Base-by-base conservation (phyloP, 2,888 invertebrate species). In the Chouioia cunea region DNA sequence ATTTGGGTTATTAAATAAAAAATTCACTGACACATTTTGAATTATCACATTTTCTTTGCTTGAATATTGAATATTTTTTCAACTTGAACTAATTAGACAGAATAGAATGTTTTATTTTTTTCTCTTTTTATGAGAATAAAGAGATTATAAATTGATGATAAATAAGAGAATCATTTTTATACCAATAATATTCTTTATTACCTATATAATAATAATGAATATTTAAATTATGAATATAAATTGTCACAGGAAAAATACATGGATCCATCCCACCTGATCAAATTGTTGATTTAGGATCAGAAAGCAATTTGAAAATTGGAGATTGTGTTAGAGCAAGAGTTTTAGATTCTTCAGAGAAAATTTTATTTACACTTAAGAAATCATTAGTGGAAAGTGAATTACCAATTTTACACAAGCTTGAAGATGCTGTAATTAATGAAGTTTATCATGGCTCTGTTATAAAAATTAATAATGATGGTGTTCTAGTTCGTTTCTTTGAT, bases 331-430 rank as follows among this genome's bases (percentile, higher is more conserved):
- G 86, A 1, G 92, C 88, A 0, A 88, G 91, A 2, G 91, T 93
- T 4, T 82, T 92, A 44, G 82, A 83, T 0, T 86, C 81, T 0
- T 87, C 84, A 18, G 87, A 87, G 23, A 86, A 86, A 3, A 83
- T 91, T 1, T 82, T 89, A 62, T 86, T 93, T 20, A 93, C 93
- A 0, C 84, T 92, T 78, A 93, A 93, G 77, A 88, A 88, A 2
- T 89, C 90, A 2, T 88, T 93, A 12, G 82, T 94, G 71, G 82
- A 88, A 0, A 88, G 88, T 0, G 86, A 88, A 0, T 79, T 88
- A 1, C 87, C 87, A 16, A 83, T 90, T 44, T 83, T 93, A 4
- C 83, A 79, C 0, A 84, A 86, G 1, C 86, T 89, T 57, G 81
- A 88, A 0, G 83, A 89, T 10, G 90, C 89, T 0, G 81, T 86